Evolutionary conservation across 2,113 vertebrate genomes (phyloP).

Genomic region (Oryzias melastigma): DNA sequence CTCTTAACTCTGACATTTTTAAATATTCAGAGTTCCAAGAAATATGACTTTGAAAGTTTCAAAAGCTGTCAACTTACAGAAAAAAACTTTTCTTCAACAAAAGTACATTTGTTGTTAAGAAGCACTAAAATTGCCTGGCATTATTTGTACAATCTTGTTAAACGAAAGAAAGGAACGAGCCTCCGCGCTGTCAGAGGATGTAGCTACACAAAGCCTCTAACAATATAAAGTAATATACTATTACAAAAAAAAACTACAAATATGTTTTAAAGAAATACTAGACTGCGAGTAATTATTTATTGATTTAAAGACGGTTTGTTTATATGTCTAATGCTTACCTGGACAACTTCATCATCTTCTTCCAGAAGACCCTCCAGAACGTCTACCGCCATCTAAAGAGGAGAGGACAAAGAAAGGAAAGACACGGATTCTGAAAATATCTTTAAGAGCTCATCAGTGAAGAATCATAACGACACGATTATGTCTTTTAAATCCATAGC

Average conservation of each 20-base stretch:
- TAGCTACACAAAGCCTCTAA: not conserved
- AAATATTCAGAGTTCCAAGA: too few species aligned
- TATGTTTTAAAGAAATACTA: not conserved
- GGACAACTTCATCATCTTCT: slow-evolving; percentile 83
- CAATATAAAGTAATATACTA: not conserved
- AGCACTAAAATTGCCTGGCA: too few species aligned
- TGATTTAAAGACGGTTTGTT: not conserved
- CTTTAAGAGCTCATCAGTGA: not conserved
- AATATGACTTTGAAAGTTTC: too few species aligned
- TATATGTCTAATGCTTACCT: slow-evolving; percentile 66
- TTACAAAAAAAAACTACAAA: not conserved
- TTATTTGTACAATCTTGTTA: too few species aligned
- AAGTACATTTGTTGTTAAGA: too few species aligned
- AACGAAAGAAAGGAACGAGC: too few species aligned
- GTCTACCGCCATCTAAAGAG: slow-evolving; percentile 73
- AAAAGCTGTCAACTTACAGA: too few species aligned
- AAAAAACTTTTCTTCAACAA: too few species aligned
- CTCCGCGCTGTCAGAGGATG: too few species aligned
- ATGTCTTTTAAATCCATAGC: slow-evolving; percentile 1
- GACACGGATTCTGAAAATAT: slow-evolving; percentile 1
- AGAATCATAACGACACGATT: not conserved
- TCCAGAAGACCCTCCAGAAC: slow-evolving; percentile 80
- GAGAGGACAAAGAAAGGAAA: slow-evolving; percentile 2
- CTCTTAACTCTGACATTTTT: too few species aligned
- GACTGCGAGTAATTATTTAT: not conserved